Base-by-base conservation (phyloP, 2,797 vertebrate species). In the Simalia tracyae region DNA sequence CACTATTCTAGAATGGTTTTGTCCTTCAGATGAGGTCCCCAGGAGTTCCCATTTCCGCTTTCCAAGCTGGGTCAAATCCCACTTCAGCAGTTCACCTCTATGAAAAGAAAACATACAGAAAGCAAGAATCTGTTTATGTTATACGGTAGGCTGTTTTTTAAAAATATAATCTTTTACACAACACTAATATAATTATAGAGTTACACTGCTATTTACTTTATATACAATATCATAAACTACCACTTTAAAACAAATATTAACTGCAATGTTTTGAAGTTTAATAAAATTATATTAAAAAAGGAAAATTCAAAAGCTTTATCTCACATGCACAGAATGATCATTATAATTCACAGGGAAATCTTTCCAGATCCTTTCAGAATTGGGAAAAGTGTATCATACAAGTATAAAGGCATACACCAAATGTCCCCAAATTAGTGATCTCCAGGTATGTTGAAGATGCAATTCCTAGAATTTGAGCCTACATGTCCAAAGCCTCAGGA, bases 1-100 rank as follows among this genome's bases (percentile, higher is more conserved):
- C 90, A 99, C 98, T 85, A 99, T 99, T 8, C 99, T 97, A 93
- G 97, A 98, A 96, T 99, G 99, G 94, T 99, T 99, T 91, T 99
- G 99, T 84, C 98, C 98, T 87, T 99, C 99, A 0, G 98, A 97
- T 0, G 98, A 97, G 0, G 98, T 92, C 88, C 99, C 98, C 14
- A 99, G 96, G 86, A 99, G 97, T 0, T 95, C 98, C 97, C 98
- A 99, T 92, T 97, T 98, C 88, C 98, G 98, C 95, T 99, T 99
- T n/a, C 98, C 98, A 0, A 97, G 92, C 72, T 97, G 98, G 42
- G 96, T 95, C 96, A 99, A 95, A 96, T 99, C 98, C 99, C 99
- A 99, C 24, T 98, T 95, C 26, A 99, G 96, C 95, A 99, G 88
- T 95, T 99, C 99, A 0, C 99, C 99, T 17, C 99, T 99, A 93